A percentile compares a stretch with the other conserved stretches of the same genome.
Evolutionary conservation across 2,888 invertebrate species (phyloP).

Genomic region (Hoplodrina ambigua): DNA sequence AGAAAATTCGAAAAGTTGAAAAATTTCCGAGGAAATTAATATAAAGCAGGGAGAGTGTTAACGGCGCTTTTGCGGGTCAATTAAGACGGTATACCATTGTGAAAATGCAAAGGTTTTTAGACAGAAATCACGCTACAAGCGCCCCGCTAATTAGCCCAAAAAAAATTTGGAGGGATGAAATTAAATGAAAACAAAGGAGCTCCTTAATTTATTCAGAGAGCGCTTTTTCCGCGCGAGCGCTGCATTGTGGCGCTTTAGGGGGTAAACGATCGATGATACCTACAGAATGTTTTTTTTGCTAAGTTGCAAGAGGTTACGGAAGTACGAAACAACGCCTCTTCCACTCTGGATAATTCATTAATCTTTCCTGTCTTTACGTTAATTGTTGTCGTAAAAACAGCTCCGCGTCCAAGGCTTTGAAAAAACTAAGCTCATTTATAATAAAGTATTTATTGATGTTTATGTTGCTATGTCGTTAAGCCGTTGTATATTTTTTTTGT

Average conservation of each 20-base stretch:
- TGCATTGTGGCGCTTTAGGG: slow-evolving; percentile 13
- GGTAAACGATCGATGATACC: slow-evolving; percentile 16
- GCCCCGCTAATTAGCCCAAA: slow-evolving; percentile 55
- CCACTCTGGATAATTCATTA: slow-evolving; percentile 54
- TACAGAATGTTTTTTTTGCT: slow-evolving; percentile 35
- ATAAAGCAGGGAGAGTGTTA: slow-evolving; percentile 55
- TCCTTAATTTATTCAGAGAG: slow-evolving; percentile 29
- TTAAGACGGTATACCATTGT: slow-evolving; percentile 48
- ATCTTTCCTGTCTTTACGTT: slow-evolving; percentile 50
- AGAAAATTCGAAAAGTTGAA: slow-evolving; percentile 56
- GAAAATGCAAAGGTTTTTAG: slow-evolving; percentile 55
- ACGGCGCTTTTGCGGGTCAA: slow-evolving; percentile 53
- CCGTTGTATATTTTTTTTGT: no score
- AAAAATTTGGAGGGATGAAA: slow-evolving; percentile 54
- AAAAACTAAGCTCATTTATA: slow-evolving; percentile 19
- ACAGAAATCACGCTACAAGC: slow-evolving; percentile 45
- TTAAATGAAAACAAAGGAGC: slow-evolving; percentile 56
- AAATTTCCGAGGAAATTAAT: slow-evolving; percentile 51
- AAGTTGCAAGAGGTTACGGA: slow-evolving; percentile 33
- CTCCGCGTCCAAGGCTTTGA: slow-evolving; percentile 25
- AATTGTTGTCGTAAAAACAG: slow-evolving; percentile 50
- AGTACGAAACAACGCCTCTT: slow-evolving; percentile 32
- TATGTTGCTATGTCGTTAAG: no score
- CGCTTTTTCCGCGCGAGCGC: slow-evolving; percentile 16
- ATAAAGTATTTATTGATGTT: slow-evolving; percentile 18